These are phyloP conservation scores for Mastigias papua DNA, from an alignment of 30 jellyfish, hydroid and myxozoan species.

Conservation along the genomic window DNA sequence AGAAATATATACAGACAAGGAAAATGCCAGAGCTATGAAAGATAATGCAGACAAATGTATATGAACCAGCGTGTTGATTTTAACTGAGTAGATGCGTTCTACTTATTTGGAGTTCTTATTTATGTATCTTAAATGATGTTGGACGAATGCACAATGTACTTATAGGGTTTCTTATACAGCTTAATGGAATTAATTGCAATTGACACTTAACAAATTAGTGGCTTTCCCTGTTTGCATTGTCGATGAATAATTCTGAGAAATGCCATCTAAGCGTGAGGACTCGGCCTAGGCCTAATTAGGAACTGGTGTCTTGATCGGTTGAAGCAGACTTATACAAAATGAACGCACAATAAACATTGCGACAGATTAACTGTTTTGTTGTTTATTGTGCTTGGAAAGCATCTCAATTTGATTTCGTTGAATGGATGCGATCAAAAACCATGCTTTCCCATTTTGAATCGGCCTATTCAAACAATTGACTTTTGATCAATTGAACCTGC, in stretches of 20 bases:
- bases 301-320: background rate
- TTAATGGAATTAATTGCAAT: background rate
- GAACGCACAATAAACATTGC: constrained; percentile 11
- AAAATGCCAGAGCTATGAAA: too few species aligned
- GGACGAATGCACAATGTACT: too few species aligned
- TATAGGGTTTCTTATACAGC: too few species aligned
- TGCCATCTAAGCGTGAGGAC: too few species aligned
- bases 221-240: background rate
- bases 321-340: background rate
- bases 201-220: background rate
- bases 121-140: too few species aligned
- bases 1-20: too few species aligned
- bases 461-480: constrained; percentile 40
- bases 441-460: constrained; percentile 21
- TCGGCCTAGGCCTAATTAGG: background rate
- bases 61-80: too few species aligned
- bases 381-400: constrained; percentile 22
- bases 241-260: background rate
- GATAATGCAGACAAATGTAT: too few species aligned
- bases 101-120: too few species aligned
- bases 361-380: background rate
- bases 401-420: constrained; percentile 15
- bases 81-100: too few species aligned
- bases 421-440: constrained; percentile 61
- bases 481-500: constrained; percentile 51